Percentiles rank a stretch among this genome's conserved stretches.
Evolutionary conservation across 2,113 vertebrate genomes (phyloP).

Genomic region (Natator depressus): DNA sequence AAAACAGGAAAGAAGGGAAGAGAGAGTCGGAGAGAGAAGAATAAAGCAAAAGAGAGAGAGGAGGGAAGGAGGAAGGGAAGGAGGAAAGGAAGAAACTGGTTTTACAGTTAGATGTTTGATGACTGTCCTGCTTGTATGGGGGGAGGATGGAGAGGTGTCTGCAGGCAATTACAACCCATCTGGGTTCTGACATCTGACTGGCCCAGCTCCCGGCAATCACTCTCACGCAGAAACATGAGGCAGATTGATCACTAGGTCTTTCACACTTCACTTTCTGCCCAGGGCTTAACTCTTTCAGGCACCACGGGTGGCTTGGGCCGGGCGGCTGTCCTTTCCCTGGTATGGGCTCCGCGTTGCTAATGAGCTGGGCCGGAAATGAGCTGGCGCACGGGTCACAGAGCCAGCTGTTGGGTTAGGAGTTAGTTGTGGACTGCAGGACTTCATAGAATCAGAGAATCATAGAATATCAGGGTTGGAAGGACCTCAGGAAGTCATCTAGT

Average conservation of each 20-base stretch:
- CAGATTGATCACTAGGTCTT: not conserved
- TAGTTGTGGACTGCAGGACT: not conserved
- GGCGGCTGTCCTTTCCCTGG: accelerated
- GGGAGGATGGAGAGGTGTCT: not conserved
- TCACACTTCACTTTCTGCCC: not conserved
- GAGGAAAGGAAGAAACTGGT: not conserved
- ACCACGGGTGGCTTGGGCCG: not conserved
- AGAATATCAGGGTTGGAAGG: too few relatives aligned
- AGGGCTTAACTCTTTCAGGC: not conserved
- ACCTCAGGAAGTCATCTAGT: too few relatives aligned
- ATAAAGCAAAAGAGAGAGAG: not conserved
- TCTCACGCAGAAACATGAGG: not conserved
- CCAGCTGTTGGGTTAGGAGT: not conserved
- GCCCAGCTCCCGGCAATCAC: not conserved
- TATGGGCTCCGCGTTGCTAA: not conserved
- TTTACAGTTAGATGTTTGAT: not conserved
- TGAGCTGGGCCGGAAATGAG: not conserved
- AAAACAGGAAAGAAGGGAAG: too few relatives aligned
- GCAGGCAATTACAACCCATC: not conserved
- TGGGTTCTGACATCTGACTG: not conserved
- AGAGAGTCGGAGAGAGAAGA: too few relatives aligned
- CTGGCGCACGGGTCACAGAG: not conserved
- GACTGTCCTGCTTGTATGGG: not conserved
- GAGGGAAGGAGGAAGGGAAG: not conserved
- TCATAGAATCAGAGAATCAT: too few relatives aligned